phyloP scores from a whole-genome alignment of 2,888 invertebrate genomes.

The Apomyelois bistriatella region DNA sequence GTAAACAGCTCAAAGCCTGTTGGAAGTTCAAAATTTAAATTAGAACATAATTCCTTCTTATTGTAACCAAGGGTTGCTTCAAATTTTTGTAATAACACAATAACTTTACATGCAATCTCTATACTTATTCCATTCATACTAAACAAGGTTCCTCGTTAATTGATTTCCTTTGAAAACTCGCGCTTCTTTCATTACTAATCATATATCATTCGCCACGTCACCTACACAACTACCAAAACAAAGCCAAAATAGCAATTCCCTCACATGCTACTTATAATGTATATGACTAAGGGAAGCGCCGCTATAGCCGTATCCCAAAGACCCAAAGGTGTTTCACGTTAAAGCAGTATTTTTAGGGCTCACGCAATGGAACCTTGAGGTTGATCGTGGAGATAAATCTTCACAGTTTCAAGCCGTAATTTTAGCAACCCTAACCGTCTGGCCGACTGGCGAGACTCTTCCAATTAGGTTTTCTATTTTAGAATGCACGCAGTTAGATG shows the following conservation, averaged over 20 bases:
- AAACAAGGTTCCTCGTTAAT: not conserved
- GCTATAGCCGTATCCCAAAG: too few species aligned
- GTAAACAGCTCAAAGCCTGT: too few species aligned
- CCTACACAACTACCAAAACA: not conserved
- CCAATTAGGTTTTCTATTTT: constrained; percentile 70
- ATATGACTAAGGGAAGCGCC: too few species aligned
- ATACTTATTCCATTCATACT: too few species aligned
- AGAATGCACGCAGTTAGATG: constrained; percentile 38
- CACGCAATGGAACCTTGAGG: constrained; percentile 28
- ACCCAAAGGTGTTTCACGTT: not conserved
- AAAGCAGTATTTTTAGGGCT: constrained; percentile 36
- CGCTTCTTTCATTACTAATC: not conserved
- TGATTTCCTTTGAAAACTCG: not conserved
- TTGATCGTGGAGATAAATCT: constrained; percentile 37
- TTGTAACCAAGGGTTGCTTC: too few species aligned
- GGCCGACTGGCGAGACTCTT: constrained; percentile 56
- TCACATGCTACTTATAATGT: too few species aligned
- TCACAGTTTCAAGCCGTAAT: constrained; percentile 43
- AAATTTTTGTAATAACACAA: too few species aligned
- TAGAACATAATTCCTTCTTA: too few species aligned
- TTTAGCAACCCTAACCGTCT: constrained; percentile 65
- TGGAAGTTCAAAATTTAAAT: too few species aligned
- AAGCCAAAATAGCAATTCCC: too few species aligned
- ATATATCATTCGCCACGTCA: not conserved
- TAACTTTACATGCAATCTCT: too few species aligned